These are phyloP conservation scores for Parasteatoda tepidariorum DNA, from an alignment of 1,140 invertebrate species.

Conservation along the genomic window DNA sequence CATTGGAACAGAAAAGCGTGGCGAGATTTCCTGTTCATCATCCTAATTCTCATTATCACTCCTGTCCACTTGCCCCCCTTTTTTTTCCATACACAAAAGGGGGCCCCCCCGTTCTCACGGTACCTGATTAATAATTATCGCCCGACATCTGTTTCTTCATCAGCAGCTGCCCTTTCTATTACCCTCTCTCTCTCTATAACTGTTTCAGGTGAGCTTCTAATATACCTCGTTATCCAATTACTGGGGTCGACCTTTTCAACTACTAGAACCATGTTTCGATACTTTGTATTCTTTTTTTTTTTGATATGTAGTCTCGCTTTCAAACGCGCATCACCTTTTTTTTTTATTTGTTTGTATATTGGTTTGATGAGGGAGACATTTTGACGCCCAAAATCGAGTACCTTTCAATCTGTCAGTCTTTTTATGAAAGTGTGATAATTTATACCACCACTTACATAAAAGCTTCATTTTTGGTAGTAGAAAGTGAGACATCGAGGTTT, in stretches of 20 bases:
- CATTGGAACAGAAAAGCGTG: too few relatives aligned
- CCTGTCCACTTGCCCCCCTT: constrained; percentile 12
- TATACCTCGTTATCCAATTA: constrained; percentile 59
- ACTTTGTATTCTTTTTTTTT: constrained; percentile 21
- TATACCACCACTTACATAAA: neutral
- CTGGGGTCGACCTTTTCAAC: constrained; percentile 25
- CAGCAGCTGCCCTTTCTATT: constrained; percentile 58
- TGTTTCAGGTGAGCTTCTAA: constrained; percentile 58
- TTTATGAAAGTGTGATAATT: neutral
- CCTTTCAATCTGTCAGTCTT: constrained; percentile 21
- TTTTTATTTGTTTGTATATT: neutral
- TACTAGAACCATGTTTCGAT: too few relatives aligned
- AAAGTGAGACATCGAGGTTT: too few relatives aligned
- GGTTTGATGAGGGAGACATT: neutral
- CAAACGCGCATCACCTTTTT: neutral
- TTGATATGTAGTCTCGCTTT: neutral
- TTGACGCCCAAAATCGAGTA: constrained; percentile 19
- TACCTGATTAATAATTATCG: constrained; percentile 56
- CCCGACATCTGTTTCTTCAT: constrained; percentile 57
- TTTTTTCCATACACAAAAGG: constrained; percentile 31
- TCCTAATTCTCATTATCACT: constrained; percentile 47
- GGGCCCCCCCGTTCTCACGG: constrained; percentile 49
- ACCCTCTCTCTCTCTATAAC: too few relatives aligned
- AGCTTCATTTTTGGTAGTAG: too few relatives aligned
- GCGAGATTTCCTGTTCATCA: constrained; percentile 42